These are phyloP conservation scores for Chascanopsetta lugubris DNA, from an alignment of 2,113 vertebrate genomes.

Conservation along the genomic window DNA sequence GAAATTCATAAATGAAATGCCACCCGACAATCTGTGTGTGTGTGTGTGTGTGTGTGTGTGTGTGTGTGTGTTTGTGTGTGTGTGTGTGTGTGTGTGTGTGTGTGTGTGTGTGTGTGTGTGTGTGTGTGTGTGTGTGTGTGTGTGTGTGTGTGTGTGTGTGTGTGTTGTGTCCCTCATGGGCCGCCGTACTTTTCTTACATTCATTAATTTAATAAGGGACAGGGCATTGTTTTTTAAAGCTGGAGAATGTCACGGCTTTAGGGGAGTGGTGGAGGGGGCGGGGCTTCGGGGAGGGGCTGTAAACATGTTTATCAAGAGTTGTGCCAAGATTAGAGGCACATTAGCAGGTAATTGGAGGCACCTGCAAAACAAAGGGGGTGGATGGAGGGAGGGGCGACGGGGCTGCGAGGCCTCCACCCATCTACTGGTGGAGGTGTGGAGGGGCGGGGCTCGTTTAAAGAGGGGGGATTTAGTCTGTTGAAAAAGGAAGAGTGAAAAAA, in stretches of 20 bases:
- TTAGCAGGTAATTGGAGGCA: constrained; percentile 89
- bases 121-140: too few relatives aligned
- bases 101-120: too few relatives aligned
- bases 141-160: too few relatives aligned
- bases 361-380: constrained; percentile 85
- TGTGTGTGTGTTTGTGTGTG: too few relatives aligned
- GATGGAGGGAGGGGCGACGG: constrained; percentile 77
- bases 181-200: constrained; percentile 73
- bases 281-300: constrained; percentile 28
- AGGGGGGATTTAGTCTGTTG: constrained; percentile 80
- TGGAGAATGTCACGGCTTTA: constrained; percentile 29
- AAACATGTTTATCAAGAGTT: constrained; percentile 78
- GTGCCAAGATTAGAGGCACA: constrained; percentile 85
- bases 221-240: constrained; percentile 78
- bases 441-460: constrained; percentile 60
- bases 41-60: too few relatives aligned
- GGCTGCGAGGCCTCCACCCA: constrained; percentile 64
- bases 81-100: too few relatives aligned
- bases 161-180: constrained; percentile 71
- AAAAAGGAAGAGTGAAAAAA: constrained; percentile 67
- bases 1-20: constrained; percentile 94
- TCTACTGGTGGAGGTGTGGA: constrained; percentile 71
- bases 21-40: constrained; percentile 94
- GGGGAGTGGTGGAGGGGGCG: too few relatives aligned
- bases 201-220: constrained; percentile 87